Base-by-base conservation (phyloP, 2,113 vertebrate genomes). In the Campylomormyrus numenius region DNA sequence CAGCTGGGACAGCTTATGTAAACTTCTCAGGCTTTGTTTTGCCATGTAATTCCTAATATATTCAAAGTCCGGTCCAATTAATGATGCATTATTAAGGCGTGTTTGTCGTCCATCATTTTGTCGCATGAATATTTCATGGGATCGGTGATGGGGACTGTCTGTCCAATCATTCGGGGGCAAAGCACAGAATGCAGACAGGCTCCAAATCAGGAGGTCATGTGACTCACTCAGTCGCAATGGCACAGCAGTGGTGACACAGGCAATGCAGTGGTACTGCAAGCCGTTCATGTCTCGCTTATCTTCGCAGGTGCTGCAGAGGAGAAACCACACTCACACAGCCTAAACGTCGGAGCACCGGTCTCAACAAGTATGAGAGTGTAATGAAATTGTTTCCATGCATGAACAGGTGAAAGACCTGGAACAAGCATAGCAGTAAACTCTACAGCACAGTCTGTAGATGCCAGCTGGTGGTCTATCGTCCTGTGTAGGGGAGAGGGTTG, bases 41-140 rank as follows among this genome's bases (percentile, higher is more conserved):
- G 9, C 89, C 27, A 88, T 62, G 85, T 48, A n/a, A 77, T 89
- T 85, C 70, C 21, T n/a, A 21, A 70, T 89, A 90, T 2, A 91
- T 91, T 74, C 66, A 90, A 42, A 91, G 35, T 35, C 45, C 13
- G 1, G 45, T 46, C 58, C 39, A 86, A 31, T 91, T 53, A 70
- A 56, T 74, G 17, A 90, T 92, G 93, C 93, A 49, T 93, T 92
- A 94, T 74, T 87, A 86, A 48, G 83, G 89, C 87, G 27, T n/a
- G 45, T 87, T 8, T 3, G 85, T 88, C 91, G 27, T 62, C 58
- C 39, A 49, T 90, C 91, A 56, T 27, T 80, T 62, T 87, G 46
- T 88, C 88, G 89, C 88, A 92, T 90, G 88, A 91, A 93, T 92
- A 93, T 92, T 83, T 89, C n/a, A 17, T 39, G 80, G 13, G 86